phyloP scores from a whole-genome alignment of 2,797 vertebrate species.

The Avahi laniger region DNA sequence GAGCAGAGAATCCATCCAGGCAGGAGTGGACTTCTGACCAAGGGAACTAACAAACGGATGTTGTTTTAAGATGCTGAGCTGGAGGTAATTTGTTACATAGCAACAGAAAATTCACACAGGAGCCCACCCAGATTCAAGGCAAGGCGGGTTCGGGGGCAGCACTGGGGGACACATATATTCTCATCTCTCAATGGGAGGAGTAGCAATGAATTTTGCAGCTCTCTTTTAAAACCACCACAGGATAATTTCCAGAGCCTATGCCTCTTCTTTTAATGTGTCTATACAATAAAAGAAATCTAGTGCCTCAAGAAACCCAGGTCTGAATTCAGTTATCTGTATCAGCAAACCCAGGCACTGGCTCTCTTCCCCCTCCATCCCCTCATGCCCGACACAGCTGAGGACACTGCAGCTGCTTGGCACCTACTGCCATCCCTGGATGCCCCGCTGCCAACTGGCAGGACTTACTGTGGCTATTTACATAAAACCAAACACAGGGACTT shows the following conservation, averaged over 20 bases:
- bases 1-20: background rate
- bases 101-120: background rate
- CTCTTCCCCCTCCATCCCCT: background rate
- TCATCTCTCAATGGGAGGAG: background rate
- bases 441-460: background rate
- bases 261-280: background rate
- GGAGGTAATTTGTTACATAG: background rate
- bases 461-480: background rate
- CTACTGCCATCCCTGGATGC: background rate
- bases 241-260: background rate
- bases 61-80: background rate
- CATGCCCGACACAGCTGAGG: background rate
- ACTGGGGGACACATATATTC: too few species aligned
- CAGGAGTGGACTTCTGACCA: background rate
- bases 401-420: conserved; percentile 6
- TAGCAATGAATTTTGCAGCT: background rate
- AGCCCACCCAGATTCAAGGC: background rate
- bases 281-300: background rate
- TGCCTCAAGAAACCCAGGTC: background rate
- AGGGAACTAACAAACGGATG: background rate
- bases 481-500: background rate
- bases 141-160: too few species aligned
- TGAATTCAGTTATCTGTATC: background rate
- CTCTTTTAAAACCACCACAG: background rate
- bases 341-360: background rate